Conservation (phyloP, 2,888 invertebrate genomes). For the Endotricha flammealis region DNA sequence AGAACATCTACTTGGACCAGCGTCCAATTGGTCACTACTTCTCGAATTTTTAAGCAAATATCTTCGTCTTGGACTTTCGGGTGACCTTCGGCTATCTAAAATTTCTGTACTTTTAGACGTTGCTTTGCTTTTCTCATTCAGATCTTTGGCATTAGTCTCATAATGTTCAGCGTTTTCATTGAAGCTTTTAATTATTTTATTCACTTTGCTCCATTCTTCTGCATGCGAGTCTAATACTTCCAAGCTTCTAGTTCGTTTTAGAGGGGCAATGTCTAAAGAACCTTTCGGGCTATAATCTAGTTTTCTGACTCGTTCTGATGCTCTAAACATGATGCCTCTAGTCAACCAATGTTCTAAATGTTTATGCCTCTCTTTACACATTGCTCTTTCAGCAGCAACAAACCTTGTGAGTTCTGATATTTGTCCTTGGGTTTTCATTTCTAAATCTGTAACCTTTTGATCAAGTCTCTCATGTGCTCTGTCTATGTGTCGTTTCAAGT, state of each 20-base stretch:
- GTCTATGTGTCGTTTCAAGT: slow-evolving; percentile 87
- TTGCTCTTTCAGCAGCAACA: slow-evolving; percentile 80
- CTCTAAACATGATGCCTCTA: slow-evolving; percentile 80
- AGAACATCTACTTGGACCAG: slow-evolving; percentile 50
- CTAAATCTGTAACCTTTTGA: slow-evolving; percentile 88
- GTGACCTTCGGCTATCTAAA: slow-evolving; percentile 53
- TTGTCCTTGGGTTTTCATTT: slow-evolving; percentile 84
- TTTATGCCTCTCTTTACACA: slow-evolving; percentile 80
- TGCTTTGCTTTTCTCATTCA: slow-evolving; percentile 50
- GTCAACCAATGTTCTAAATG: slow-evolving; percentile 85
- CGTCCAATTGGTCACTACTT: slow-evolving; percentile 64
- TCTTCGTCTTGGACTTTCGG: slow-evolving; percentile 47
- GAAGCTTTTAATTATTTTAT: slow-evolving; percentile 54
- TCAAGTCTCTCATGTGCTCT: slow-evolving; percentile 88
- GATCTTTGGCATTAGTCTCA: slow-evolving; percentile 61
- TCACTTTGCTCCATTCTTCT: slow-evolving; percentile 64
- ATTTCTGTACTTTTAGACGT: slow-evolving; percentile 76
- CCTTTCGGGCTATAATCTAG: slow-evolving; percentile 73
- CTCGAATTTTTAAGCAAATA: slow-evolving; percentile 56
- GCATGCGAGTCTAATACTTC: slow-evolving; percentile 80
- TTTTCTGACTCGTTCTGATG: slow-evolving; percentile 69
- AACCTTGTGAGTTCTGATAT: slow-evolving; percentile 83
- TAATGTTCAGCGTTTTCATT: slow-evolving; percentile 57
- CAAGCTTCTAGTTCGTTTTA: slow-evolving; percentile 84
- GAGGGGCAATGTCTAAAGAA: slow-evolving; percentile 73